phyloP scores from a whole-genome alignment of 2,797 vertebrate genomes.

The Syndactyla subalaris region DNA sequence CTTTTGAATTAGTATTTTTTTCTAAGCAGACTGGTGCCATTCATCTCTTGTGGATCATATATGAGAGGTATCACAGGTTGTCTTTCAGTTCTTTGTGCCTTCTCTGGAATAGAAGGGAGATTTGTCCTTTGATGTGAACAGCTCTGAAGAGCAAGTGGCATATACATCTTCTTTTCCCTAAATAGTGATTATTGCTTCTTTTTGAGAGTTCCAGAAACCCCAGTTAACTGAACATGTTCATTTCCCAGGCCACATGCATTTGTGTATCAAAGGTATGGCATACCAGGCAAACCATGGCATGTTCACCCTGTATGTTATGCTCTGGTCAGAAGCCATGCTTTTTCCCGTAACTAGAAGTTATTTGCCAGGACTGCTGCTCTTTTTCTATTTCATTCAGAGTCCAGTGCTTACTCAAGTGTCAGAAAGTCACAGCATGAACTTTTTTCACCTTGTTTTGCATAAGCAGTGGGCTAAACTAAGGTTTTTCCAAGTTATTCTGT shows the following conservation, averaged over 20 bases:
- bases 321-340: not conserved
- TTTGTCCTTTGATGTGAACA: not conserved
- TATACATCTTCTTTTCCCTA: not conserved
- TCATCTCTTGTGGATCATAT: not conserved
- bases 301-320: not conserved
- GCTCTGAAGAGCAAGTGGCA: not conserved
- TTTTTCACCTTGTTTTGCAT: not conserved
- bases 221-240: not conserved
- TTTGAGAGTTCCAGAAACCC: not conserved
- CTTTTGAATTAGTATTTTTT: not conserved
- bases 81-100: not conserved
- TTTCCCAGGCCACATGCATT: not conserved
- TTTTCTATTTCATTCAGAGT: fast-evolving
- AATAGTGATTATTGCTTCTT: not conserved
- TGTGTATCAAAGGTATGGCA: not conserved
- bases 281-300: not conserved
- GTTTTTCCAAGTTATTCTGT: not conserved
- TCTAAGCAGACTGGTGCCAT: not conserved
- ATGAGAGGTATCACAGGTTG: not conserved
- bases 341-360: not conserved
- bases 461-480: not conserved
- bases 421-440: not conserved
- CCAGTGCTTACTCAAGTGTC: not conserved
- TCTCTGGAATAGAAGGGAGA: not conserved
- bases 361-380: not conserved